These are phyloP conservation scores for Leptosomus discolor DNA, from an alignment of 2,113 vertebrate genomes.

Conservation along the genomic window DNA sequence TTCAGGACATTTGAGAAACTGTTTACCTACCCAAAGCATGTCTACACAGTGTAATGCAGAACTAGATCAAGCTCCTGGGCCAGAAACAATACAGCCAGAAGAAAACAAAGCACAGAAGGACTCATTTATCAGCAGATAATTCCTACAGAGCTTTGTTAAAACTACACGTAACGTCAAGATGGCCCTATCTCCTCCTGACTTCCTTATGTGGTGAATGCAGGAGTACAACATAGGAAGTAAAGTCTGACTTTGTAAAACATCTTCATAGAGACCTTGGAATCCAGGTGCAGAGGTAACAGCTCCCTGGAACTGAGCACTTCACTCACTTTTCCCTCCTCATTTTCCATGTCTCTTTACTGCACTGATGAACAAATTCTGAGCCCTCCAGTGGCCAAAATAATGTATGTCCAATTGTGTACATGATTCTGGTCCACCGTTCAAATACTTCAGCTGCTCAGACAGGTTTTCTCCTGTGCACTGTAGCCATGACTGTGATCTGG, in stretches of 20 bases:
- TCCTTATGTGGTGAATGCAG: background rate
- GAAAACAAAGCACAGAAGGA: background rate
- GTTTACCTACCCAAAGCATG: background rate
- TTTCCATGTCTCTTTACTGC: background rate
- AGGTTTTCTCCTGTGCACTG: background rate
- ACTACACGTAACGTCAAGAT: background rate
- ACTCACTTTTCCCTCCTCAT: background rate
- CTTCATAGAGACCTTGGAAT: background rate
- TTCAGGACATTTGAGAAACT: background rate
- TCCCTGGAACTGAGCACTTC: background rate
- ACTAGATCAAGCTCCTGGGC: background rate
- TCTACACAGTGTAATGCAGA: background rate
- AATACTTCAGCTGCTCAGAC: background rate
- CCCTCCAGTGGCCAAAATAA: slow-evolving; percentile 18
- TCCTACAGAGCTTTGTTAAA: background rate
- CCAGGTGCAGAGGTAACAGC: fast-evolving
- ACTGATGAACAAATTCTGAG: background rate
- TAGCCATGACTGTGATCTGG: background rate
- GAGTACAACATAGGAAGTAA: background rate
- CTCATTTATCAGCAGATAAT: background rate
- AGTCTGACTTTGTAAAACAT: background rate
- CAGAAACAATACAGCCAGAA: background rate
- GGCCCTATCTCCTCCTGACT: background rate
- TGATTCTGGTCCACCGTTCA: background rate
- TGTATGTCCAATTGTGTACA: background rate